Base-by-base conservation (phyloP, 2,797 vertebrate species). In the Psittacula derbiana region DNA sequence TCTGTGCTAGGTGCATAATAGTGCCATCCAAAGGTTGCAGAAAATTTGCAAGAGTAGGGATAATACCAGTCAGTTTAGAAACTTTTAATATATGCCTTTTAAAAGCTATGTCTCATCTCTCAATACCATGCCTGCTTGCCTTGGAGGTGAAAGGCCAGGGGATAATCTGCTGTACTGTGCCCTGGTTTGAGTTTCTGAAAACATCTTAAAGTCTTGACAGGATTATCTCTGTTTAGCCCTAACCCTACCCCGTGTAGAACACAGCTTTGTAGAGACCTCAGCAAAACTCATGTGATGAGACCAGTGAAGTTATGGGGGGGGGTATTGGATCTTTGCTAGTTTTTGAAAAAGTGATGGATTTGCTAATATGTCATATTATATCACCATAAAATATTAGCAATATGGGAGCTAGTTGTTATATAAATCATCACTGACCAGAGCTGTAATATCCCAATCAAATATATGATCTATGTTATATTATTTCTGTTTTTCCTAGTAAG, bases 91-190 rank as follows among this genome's bases (percentile, higher is more conserved):
- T 11, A 27, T 38, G 15, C 5, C n/a, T 57, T 82, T 80, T 71
- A 76, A 90, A 93, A 92, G 60, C 47, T 76, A 6, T 72, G 40
- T 58, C 44, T 93, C 65, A 28, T 30, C 62, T 79, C 82, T 84
- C 70, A 93, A 3, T 82, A 70, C 50, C 23, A 31, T 28, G 90
- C 73, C 72, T 91, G 79, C 76, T 92, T 86, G 78, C 64, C 67
- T 90, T 66, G 52, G 44, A 92, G 91, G 53, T 71, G 74, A 93
- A 92, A 97, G 93, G 91, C 70, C 87, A 87, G 20, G 50, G 91
- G 84, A 91, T 97, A 96, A 97, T 95, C 89, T 95, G 69, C 57
- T 80, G 44, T 87, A 66, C 93, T 90, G 83, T 70, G 88, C 31
- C 75, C 80, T 50, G 70, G 64, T 67, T 88, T 75, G 88, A 41